phyloP scores from a whole-genome alignment of 2,888 invertebrate genomes.

The Caenorhabditis doughertyi region DNA sequence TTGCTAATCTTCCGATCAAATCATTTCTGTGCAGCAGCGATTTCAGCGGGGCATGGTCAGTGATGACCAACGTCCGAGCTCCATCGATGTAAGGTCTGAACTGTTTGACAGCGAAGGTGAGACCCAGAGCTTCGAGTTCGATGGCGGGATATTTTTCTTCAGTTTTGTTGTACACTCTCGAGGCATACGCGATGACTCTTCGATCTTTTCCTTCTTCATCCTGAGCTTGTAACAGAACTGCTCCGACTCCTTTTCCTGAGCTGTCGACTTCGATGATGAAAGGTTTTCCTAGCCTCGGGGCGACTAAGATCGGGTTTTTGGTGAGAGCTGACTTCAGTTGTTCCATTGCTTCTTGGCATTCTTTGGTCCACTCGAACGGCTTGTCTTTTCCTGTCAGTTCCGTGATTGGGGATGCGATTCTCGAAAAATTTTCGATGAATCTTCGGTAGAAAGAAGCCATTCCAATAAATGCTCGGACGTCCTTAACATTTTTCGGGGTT shows the following conservation, averaged over 20 bases:
- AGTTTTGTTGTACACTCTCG: conserved; percentile 16
- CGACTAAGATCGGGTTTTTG: conserved; percentile 37
- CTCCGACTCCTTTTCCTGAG: too few species aligned
- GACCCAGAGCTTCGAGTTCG: conserved; percentile 53
- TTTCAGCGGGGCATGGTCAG: background rate
- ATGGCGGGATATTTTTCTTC: conserved; percentile 37
- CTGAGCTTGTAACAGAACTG: too few species aligned
- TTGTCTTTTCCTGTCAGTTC: conserved; percentile 44
- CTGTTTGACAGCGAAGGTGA: conserved; percentile 40
- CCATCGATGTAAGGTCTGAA: conserved; percentile 55
- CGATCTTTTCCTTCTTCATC: too few species aligned
- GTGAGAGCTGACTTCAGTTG: conserved; percentile 28
- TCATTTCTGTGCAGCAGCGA: background rate
- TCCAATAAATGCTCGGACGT: conserved; percentile 59
- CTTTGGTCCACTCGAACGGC: conserved; percentile 42
- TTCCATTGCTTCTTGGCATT: conserved; percentile 27
- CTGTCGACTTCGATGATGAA: conserved; percentile 58
- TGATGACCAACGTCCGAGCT: conserved; percentile 15
- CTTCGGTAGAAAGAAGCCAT: conserved; percentile 45
- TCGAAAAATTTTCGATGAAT: conserved; percentile 56
- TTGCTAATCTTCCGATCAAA: conserved; percentile 40
- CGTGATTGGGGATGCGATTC: conserved; percentile 38
- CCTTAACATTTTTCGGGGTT: conserved; percentile 40
- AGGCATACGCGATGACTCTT: conserved; percentile 40
- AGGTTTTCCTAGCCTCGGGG: conserved; percentile 26